Conservation (phyloP, 2,113 vertebrate species). For the Platysteira castanea region DNA sequence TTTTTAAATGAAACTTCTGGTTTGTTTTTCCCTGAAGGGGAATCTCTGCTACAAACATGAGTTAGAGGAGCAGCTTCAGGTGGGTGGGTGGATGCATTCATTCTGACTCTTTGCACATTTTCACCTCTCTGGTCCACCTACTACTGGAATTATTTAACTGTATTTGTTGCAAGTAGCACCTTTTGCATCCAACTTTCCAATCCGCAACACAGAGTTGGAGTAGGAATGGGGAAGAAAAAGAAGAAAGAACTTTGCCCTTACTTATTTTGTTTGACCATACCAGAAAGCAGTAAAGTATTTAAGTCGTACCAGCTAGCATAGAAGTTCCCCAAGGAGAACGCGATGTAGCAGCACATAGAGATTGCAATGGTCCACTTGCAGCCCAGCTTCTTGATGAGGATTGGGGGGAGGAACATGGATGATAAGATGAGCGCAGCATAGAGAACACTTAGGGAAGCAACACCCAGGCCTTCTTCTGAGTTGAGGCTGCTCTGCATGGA, state of each 20-base stretch:
- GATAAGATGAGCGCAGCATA: constrained; percentile 88
- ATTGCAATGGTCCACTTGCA: constrained; percentile 92
- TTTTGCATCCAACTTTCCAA: background rate
- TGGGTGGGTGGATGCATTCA: background rate
- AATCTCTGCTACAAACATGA: background rate
- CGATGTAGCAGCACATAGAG: constrained; percentile 90
- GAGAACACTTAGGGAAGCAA: constrained; percentile 86
- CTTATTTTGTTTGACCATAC: background rate
- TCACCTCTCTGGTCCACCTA: background rate
- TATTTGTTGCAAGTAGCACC: background rate
- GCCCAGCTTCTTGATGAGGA: constrained; percentile 89
- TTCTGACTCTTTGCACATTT: background rate
- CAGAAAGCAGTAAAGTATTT: background rate
- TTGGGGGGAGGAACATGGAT: constrained; percentile 89
- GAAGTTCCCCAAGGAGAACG: constrained; percentile 91
- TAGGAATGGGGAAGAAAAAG: background rate
- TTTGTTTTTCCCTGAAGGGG: background rate
- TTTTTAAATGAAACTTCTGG: background rate
- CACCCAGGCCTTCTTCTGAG: constrained; percentile 84
- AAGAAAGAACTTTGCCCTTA: background rate
- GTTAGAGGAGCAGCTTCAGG: background rate
- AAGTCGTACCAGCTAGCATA: constrained; percentile 84
- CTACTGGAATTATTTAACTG: background rate
- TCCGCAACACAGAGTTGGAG: background rate
- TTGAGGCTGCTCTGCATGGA: constrained; percentile 90